Evolutionary conservation across 2,797 vertebrate genomes (phyloP).

Genomic region (Apodemus agrarius): DNA sequence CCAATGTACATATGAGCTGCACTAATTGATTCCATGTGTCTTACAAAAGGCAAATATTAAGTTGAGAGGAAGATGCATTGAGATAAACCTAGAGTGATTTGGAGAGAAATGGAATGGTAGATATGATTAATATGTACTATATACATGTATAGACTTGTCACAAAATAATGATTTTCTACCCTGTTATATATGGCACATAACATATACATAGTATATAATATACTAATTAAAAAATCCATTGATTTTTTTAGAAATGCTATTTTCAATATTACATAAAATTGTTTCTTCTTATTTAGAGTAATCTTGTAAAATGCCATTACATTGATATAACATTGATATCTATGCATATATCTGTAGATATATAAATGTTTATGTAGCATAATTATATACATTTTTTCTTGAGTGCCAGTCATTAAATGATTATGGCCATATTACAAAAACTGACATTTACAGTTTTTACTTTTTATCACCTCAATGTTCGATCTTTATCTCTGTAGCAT

Average conservation of each 20-base stretch:
- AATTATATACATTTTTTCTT: not conserved
- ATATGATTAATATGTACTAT: not conserved
- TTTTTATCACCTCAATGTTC: conserved; percentile 65
- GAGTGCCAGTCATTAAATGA: conserved; percentile 37
- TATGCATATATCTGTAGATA: not conserved
- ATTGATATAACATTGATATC: not conserved
- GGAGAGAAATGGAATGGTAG: not conserved
- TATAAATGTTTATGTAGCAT: not conserved
- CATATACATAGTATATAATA: not conserved
- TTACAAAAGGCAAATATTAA: not conserved
- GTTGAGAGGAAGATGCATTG: not conserved
- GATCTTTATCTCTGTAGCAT: conserved; percentile 61
- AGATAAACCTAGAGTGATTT: not conserved
- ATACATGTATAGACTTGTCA: not conserved
- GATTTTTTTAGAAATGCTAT: conserved; percentile 39
- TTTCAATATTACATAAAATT: conserved; percentile 26
- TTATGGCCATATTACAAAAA: conserved; percentile 9
- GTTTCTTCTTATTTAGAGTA: conserved; percentile 10
- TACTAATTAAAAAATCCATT: conserved; percentile 4
- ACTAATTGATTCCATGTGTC: not conserved
- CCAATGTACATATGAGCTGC: not conserved
- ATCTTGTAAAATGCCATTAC: conserved; percentile 42
- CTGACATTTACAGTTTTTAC: conserved; percentile 62
- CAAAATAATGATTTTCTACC: not conserved
- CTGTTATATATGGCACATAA: not conserved